Evolutionary conservation across 2,113 vertebrate genomes (phyloP).

Genomic region (Gobius niger): DNA sequence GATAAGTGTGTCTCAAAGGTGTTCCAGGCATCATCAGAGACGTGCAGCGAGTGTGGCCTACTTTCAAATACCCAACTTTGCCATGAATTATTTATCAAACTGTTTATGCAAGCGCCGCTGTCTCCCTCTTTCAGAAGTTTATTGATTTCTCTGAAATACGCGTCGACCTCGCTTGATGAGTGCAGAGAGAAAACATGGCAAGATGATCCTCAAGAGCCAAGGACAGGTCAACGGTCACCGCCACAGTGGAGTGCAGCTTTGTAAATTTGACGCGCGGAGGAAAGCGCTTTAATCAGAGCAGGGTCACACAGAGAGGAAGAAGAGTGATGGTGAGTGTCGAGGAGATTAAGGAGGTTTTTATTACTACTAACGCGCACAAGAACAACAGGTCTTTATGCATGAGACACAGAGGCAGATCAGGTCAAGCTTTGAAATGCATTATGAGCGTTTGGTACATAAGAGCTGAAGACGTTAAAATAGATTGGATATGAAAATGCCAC

Average conservation of each 20-base stretch:
- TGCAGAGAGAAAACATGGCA: constrained; percentile 7
- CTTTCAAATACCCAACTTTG: constrained; percentile 55
- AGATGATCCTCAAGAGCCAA: constrained; percentile 30
- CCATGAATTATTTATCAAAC: constrained; percentile 70
- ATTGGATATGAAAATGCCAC: not conserved
- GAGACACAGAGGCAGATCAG: not conserved
- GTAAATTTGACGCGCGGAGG: constrained; percentile 28
- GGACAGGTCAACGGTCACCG: constrained; percentile 50
- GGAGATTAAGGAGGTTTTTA: constrained; percentile 45
- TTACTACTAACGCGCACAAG: constrained; percentile 13
- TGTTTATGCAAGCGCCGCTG: constrained; percentile 69
- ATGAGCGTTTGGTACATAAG: not conserved
- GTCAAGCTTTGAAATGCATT: not conserved
- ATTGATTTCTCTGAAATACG: constrained; percentile 53
- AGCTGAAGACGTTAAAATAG: not conserved
- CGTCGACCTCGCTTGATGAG: constrained; percentile 46
- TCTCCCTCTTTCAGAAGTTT: constrained; percentile 60
- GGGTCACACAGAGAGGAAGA: not conserved
- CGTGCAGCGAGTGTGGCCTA: constrained; percentile 62
- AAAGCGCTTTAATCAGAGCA: constrained; percentile 55
- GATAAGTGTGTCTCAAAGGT: constrained; percentile 49
- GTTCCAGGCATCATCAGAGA: constrained; percentile 59
- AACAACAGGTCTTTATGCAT: constrained; percentile 1
- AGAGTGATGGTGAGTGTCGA: constrained; percentile 20
- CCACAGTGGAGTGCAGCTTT: constrained; percentile 16